A percentile compares a stretch with the other conserved stretches of the same genome.
phyloP scores from a whole-genome alignment of 2,797 vertebrate genomes.

The Chrysocyon brachyurus region DNA sequence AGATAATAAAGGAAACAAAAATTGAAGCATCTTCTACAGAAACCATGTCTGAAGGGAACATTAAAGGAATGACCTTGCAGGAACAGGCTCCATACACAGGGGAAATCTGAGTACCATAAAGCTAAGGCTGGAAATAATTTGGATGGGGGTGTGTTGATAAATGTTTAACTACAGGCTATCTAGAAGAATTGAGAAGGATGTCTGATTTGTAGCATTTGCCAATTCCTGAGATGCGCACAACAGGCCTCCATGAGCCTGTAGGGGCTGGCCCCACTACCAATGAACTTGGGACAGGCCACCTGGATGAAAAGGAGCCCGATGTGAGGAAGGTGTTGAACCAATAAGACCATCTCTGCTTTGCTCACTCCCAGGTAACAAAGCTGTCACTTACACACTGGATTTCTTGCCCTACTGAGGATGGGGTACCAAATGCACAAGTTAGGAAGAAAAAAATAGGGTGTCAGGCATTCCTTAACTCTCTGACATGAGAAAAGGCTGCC shows the following conservation, averaged over 20 bases:
- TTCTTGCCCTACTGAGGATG: neutral
- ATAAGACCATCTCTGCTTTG: neutral
- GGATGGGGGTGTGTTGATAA: neutral
- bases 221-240: neutral
- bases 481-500: neutral
- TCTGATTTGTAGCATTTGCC: neutral
- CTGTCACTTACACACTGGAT: neutral
- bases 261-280: no score
- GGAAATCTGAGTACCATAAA: neutral
- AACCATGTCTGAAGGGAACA: neutral
- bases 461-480: accelerated
- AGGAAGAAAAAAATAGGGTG: neutral
- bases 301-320: neutral
- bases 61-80: neutral
- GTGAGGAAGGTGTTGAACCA: neutral
- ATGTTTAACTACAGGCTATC: neutral
- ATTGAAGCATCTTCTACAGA: neutral
- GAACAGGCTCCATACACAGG: neutral
- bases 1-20: neutral
- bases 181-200: neutral
- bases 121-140: neutral
- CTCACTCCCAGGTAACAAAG: neutral
- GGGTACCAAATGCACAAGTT: neutral
- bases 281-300: neutral
- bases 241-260: neutral